Evolutionary conservation across 1,140 invertebrate genomes (phyloP).

Genomic region (Notospermus geniculatus): DNA sequence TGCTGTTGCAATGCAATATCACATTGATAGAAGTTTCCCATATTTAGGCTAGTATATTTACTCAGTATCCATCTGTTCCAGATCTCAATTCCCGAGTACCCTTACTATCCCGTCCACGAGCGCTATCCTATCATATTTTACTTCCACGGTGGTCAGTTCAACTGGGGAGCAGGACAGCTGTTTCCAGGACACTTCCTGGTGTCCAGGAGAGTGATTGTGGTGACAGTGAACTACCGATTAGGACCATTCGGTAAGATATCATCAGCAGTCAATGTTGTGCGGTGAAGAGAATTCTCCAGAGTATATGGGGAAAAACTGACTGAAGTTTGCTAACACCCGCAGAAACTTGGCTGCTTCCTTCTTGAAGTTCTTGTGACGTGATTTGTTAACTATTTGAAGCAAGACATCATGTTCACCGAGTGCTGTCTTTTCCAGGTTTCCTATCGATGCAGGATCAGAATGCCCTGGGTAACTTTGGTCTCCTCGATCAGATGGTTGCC

Average conservation of each 20-base stretch:
- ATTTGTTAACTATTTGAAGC: no score
- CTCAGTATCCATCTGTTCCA: no score
- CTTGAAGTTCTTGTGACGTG: no score
- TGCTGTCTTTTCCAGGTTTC: slow-evolving; percentile 82
- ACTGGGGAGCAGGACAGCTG: slow-evolving; percentile 86
- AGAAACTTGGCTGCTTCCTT: no score
- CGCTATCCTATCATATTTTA: slow-evolving; percentile 94
- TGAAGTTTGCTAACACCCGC: no score
- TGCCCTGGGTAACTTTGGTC: slow-evolving; percentile 94
- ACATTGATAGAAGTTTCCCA: no score
- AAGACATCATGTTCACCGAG: no score
- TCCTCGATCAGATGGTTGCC: slow-evolving; percentile 88
- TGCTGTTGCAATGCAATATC: no score
- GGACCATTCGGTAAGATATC: slow-evolving; percentile 84
- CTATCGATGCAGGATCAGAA: slow-evolving; percentile 88
- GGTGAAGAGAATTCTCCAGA: no score
- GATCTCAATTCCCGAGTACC: slow-evolving; percentile 24
- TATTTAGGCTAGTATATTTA: no score
- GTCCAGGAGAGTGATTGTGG: slow-evolving; percentile 87
- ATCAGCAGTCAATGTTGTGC: no score
- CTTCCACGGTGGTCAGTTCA: slow-evolving; percentile 93
- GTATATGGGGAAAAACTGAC: no score
- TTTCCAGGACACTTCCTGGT: slow-evolving; percentile 89
- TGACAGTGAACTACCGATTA: slow-evolving; percentile 94
- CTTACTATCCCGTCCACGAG: slow-evolving; percentile 61